Evolutionary conservation across 2,888 invertebrate species (phyloP).

Genomic region (Ommatoiulus sabulosus): DNA sequence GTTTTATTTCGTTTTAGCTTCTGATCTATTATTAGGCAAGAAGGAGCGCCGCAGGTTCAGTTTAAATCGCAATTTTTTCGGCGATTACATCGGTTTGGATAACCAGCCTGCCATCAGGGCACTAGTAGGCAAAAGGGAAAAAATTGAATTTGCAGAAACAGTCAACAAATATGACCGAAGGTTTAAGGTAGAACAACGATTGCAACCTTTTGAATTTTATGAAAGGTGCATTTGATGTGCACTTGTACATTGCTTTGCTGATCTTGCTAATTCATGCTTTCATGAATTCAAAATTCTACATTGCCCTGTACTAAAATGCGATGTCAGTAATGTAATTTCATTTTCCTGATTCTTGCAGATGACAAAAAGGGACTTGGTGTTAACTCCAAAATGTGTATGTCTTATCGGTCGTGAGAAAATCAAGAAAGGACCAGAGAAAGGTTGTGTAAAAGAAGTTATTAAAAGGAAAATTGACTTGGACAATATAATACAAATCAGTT

Average conservation of each 20-base stretch:
- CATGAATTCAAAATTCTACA: neutral
- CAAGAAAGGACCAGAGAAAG: conserved; percentile 76
- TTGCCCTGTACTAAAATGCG: neutral
- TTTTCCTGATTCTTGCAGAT: conserved; percentile 66
- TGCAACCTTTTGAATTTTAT: no score
- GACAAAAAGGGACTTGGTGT: conserved; percentile 73
- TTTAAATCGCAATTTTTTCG: conserved; percentile 76
- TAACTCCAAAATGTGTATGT: conserved; percentile 73
- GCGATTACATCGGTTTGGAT: conserved; percentile 78
- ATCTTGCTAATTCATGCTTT: neutral
- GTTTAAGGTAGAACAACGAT: conserved; percentile 71
- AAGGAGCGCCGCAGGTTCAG: conserved; percentile 75
- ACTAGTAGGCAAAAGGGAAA: conserved; percentile 75
- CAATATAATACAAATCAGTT: conserved; percentile 71
- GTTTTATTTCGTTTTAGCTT: conserved; percentile 65
- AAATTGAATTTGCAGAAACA: conserved; percentile 76
- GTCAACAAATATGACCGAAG: conserved; percentile 76
- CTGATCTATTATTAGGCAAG: conserved; percentile 70
- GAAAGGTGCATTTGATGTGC: neutral
- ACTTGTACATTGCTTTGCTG: neutral
- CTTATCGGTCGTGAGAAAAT: conserved; percentile 75
- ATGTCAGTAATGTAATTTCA: conserved; percentile 44
- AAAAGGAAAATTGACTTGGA: conserved; percentile 73
- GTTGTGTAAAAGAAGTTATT: conserved; percentile 72
- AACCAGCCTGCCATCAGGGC: conserved; percentile 72